phyloP scores from a whole-genome alignment of 2,797 vertebrate genomes.

The Myioborus miniatus region DNA sequence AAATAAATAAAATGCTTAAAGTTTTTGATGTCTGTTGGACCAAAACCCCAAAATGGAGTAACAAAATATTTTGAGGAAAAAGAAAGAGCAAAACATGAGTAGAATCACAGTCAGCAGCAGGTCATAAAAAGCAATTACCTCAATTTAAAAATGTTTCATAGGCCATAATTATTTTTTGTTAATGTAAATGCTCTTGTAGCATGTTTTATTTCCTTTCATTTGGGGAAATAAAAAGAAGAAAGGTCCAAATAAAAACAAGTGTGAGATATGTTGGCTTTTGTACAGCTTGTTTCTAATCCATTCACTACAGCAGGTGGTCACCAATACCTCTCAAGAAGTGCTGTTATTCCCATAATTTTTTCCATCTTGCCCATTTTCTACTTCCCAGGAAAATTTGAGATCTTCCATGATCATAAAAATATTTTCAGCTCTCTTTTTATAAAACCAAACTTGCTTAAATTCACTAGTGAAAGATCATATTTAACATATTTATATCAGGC shows the following conservation, averaged over 20 bases:
- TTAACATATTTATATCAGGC: not conserved
- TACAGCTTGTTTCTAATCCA: not conserved
- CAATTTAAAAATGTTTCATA: constrained; percentile 4
- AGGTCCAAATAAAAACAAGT: not conserved
- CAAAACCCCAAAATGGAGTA: not conserved
- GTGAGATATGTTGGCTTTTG: not conserved
- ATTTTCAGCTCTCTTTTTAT: not conserved
- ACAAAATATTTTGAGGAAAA: not conserved
- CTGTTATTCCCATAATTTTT: not conserved
- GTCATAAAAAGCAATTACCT: constrained; percentile 3
- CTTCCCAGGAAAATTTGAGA: not conserved
- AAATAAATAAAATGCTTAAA: not conserved
- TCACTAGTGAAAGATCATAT: not conserved
- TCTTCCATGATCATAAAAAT: not conserved
- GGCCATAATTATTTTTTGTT: not conserved
- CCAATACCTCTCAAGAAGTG: not conserved
- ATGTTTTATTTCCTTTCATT: not conserved
- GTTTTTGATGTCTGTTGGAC: not conserved
- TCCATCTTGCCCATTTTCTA: not conserved
- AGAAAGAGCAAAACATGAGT: not conserved
- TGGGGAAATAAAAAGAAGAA: not conserved
- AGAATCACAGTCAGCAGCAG: not conserved
- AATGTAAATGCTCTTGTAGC: not conserved
- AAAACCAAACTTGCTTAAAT: not conserved
- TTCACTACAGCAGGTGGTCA: not conserved